Conservation (phyloP, 30 jellyfish, hydroid and myxozoan species). For the Catostylus mosaicus region DNA sequence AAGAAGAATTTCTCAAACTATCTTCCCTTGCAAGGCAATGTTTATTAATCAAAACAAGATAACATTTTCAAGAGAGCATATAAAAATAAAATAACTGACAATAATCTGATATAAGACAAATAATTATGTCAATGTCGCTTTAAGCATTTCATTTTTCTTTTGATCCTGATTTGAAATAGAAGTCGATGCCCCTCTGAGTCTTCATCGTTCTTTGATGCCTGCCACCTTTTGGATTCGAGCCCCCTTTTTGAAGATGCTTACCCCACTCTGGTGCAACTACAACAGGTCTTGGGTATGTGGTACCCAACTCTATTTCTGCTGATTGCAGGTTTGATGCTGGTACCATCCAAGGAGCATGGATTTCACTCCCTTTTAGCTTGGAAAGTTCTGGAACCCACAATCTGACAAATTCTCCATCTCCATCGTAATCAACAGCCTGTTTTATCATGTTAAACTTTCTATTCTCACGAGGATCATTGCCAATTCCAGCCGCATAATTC, state of each 20-base stretch:
- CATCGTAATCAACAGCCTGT: conserved; percentile 73
- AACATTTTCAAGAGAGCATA: too few relatives aligned
- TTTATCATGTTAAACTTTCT: conserved; percentile 77
- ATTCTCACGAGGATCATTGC: conserved; percentile 81
- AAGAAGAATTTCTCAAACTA: too few relatives aligned
- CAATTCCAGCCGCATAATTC: conserved; percentile 84
- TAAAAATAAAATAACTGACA: too few relatives aligned
- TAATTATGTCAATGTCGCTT: too few relatives aligned
- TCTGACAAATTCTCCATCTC: conserved; percentile 69
- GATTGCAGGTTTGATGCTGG: conserved; percentile 22
- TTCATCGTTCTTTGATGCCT: conserved; percentile 19
- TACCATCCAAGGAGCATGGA: conserved; percentile 73
- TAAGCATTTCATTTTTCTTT: not conserved
- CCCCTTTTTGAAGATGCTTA: conserved; percentile 24
- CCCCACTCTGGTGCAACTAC: conserved; percentile 79
- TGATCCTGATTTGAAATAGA: conserved; percentile 60
- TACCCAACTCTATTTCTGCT: conserved; percentile 32
- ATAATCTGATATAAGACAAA: too few relatives aligned
- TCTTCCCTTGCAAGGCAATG: too few relatives aligned
- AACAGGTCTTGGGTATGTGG: conserved; percentile 66
- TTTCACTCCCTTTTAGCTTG: conserved; percentile 8
- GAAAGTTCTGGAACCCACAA: conserved; percentile 73
- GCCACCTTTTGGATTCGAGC: not conserved
- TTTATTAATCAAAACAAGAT: too few relatives aligned
- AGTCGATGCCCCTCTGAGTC: conserved; percentile 63